phyloP scores from a whole-genome alignment of 2,797 vertebrate genomes.

The Microchirus variegatus region DNA sequence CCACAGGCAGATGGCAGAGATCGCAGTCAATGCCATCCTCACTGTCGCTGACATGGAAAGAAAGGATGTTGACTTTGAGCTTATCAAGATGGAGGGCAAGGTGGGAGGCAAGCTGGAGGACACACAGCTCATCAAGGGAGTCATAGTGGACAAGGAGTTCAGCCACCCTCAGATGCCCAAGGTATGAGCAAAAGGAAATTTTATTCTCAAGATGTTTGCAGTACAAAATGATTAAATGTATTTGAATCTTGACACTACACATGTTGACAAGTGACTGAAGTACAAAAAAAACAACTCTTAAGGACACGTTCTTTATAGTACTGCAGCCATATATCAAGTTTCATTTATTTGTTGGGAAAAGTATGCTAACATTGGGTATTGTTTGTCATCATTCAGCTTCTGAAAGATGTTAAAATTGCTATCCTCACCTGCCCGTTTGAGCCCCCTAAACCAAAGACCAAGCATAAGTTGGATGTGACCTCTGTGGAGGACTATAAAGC shows the following conservation, averaged over 20 bases:
- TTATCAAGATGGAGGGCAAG: slow-evolving; percentile 99
- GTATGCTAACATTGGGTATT: background rate
- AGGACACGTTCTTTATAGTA: background rate
- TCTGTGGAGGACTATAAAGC: slow-evolving; percentile 96
- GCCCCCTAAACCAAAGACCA: slow-evolving; percentile 98
- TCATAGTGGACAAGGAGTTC: slow-evolving; percentile 99
- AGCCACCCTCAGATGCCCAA: slow-evolving; percentile 99
- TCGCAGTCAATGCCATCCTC: slow-evolving; percentile 95
- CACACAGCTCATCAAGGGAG: slow-evolving; percentile 95
- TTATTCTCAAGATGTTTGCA: background rate
- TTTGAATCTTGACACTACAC: too few species aligned
- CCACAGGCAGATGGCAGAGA: slow-evolving; percentile 98
- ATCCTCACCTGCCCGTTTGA: slow-evolving; percentile 98
- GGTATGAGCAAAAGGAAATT: slow-evolving; percentile 71
- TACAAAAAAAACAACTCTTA: background rate
- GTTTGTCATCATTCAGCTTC: slow-evolving; percentile 72
- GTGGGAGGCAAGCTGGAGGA: slow-evolving; percentile 97
- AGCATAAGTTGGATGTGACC: slow-evolving; percentile 98
- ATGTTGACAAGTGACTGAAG: too few species aligned
- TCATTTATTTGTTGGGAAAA: background rate
- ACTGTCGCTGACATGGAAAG: slow-evolving; percentile 96
- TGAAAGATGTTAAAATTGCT: slow-evolving; percentile 93
- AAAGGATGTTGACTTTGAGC: slow-evolving; percentile 97
- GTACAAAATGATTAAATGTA: background rate
- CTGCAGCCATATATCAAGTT: too few species aligned